Base-by-base conservation (phyloP, 2,797 vertebrate genomes). In the Knipowitschia caucasica region DNA sequence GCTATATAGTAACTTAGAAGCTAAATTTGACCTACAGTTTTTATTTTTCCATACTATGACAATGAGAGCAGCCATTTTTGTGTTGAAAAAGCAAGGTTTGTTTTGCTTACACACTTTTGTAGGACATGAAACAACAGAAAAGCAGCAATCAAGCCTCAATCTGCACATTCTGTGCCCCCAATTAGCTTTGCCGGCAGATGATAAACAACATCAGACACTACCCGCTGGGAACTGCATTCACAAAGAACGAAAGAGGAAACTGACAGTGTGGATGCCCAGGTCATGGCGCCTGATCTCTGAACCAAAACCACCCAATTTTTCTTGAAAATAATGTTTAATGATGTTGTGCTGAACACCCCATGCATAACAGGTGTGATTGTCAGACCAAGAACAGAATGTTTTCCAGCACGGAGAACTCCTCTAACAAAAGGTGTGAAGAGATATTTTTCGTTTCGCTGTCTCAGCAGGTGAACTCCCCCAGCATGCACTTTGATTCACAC, bases 71-170 rank as follows among this genome's bases (percentile, higher is more conserved):
- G n/a, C n/a, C n/a, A n/a, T n/a, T n/a, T n/a, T n/a, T n/a, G n/a
- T n/a, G n/a, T n/a, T n/a, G n/a, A n/a, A 21, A 39, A 39, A 21
- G 1, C 36, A 21, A 39, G 18, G 14, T 25, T 26, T 4, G 12
- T n/a, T 29, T 17, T 45, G 4, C 2, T 0, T 29, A 5, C 10
- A 27, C 25, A 45, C 35, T 65, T 55, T 50, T 53, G 68, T 20
- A 53, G 25, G 8, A 68, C 30, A 24, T 52, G 26, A 53, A 54
- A 67, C 36, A 20, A 30, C 15, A 46, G 67, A 57, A 64, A 76
- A 64, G 69, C 50, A 27, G 67, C 46, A 68, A 81, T 80, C 69
- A 77, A 73, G 69, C 59, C 69, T 63, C 65, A 75, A 80, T 82
- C 68, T 77, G 68, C 53, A 73, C 75, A 71, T 69, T 53, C 63